Conservation (phyloP, 2,797 vertebrate genomes). For the Manis crassicaudata region DNA sequence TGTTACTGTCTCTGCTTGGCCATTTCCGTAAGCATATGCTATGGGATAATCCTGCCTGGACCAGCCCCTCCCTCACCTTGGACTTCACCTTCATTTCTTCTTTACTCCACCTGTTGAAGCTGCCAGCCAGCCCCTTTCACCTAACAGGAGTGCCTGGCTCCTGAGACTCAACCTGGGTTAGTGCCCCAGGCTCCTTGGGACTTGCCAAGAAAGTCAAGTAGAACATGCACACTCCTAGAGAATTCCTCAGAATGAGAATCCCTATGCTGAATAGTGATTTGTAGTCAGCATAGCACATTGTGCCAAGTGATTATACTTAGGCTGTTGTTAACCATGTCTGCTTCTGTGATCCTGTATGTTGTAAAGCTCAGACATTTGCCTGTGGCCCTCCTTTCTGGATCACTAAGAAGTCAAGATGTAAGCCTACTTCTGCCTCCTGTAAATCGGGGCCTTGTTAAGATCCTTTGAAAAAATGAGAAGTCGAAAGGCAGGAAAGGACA, state of each 20-base stretch:
- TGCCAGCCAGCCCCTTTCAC: background rate
- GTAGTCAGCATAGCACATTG: slow-evolving; percentile 22
- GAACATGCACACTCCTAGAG: background rate
- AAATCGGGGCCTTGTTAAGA: background rate
- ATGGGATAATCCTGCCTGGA: slow-evolving; percentile 34
- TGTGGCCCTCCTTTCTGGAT: background rate
- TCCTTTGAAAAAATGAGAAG: background rate
- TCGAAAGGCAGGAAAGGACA: background rate
- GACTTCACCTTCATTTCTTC: slow-evolving; percentile 45
- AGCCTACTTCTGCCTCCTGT: background rate
- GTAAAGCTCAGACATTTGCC: slow-evolving; percentile 41
- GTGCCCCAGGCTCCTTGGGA: background rate
- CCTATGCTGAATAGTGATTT: background rate
- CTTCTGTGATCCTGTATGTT: background rate
- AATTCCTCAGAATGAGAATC: slow-evolving; percentile 7
- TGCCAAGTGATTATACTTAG: background rate
- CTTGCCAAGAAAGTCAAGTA: slow-evolving; percentile 14
- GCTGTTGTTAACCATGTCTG: background rate
- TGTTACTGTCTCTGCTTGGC: slow-evolving; percentile 26
- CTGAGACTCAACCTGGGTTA: background rate
- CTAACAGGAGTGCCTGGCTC: background rate
- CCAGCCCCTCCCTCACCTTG: background rate
- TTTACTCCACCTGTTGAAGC: background rate
- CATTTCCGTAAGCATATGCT: background rate
- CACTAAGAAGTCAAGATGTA: background rate